phyloP scores from a whole-genome alignment of 2,797 vertebrate species.

The Anisognathus igniventris region DNA sequence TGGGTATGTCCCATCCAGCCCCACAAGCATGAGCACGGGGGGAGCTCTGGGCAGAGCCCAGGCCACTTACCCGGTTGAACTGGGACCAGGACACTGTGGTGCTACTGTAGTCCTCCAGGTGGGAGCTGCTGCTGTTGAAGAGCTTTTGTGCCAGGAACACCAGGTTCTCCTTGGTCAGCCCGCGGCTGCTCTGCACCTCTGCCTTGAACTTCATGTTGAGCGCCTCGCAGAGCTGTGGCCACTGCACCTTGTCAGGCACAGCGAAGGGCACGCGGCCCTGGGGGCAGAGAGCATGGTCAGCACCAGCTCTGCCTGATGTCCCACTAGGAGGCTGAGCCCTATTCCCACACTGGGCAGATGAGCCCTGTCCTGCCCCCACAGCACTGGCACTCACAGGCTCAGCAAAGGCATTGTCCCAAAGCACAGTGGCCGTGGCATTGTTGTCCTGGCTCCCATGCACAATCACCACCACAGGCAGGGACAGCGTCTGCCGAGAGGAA shows the following conservation, averaged over 20 bases:
- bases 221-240: constrained; percentile 91
- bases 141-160: constrained; percentile 94
- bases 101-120: constrained; percentile 86
- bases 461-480: constrained; percentile 93
- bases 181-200: constrained; percentile 90
- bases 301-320: rapidly evolving
- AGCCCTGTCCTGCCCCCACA: rapidly evolving
- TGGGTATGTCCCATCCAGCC: not conserved
- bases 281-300: not conserved
- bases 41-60: not conserved
- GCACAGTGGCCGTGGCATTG: constrained; percentile 91
- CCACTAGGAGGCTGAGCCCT: not conserved
- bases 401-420: constrained; percentile 96
- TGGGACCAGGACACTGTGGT: constrained; percentile 95
- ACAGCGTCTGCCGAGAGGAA: constrained; percentile 81
- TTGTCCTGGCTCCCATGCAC: constrained; percentile 97
- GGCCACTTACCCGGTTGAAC: constrained; percentile 87
- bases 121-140: constrained; percentile 85
- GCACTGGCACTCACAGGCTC: constrained; percentile 82
- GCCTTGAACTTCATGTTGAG: constrained; percentile 97
- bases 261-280: constrained; percentile 91
- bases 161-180: constrained; percentile 92
- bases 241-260: constrained; percentile 91
- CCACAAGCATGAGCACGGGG: rapidly evolving
- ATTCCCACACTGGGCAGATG: rapidly evolving